Evolutionary conservation across 2,113 vertebrate species (phyloP).

Genomic region (Erpornis zantholeuca): DNA sequence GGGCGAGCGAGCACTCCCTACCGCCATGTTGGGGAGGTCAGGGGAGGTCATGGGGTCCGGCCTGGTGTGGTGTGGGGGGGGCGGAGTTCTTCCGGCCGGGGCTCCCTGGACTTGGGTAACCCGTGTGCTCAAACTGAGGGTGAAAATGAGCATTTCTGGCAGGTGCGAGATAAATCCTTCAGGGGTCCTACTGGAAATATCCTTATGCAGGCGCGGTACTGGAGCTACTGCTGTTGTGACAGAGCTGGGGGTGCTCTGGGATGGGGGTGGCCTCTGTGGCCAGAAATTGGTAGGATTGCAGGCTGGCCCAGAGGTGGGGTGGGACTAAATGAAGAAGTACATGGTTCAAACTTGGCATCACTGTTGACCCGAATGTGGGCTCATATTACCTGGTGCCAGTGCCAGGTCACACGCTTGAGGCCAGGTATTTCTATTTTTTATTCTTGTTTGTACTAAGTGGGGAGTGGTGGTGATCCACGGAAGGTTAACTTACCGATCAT

Average conservation of each 20-base stretch:
- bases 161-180: not conserved
- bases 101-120: fast-evolving
- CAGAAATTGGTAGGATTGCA: too few species aligned
- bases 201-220: too few species aligned
- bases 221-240: not conserved
- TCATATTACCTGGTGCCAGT: not conserved
- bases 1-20: fast-evolving
- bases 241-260: not conserved
- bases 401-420: not conserved
- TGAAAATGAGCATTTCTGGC: not conserved
- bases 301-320: not conserved
- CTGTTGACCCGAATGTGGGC: fast-evolving
- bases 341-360: not conserved
- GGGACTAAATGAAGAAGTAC: fast-evolving
- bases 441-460: not conserved
- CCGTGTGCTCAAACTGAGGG: fast-evolving
- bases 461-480: not conserved
- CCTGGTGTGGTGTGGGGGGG: fast-evolving
- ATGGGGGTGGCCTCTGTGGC: not conserved
- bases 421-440: not conserved
- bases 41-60: not conserved
- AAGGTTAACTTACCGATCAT: fast-evolving
- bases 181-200: fast-evolving
- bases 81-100: too few species aligned
- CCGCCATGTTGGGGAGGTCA: constrained; percentile 13